Percentiles rank a stretch among this genome's conserved stretches.
Evolutionary conservation across 2,113 vertebrate species (phyloP).

Genomic region (Lepisosteus osseus): DNA sequence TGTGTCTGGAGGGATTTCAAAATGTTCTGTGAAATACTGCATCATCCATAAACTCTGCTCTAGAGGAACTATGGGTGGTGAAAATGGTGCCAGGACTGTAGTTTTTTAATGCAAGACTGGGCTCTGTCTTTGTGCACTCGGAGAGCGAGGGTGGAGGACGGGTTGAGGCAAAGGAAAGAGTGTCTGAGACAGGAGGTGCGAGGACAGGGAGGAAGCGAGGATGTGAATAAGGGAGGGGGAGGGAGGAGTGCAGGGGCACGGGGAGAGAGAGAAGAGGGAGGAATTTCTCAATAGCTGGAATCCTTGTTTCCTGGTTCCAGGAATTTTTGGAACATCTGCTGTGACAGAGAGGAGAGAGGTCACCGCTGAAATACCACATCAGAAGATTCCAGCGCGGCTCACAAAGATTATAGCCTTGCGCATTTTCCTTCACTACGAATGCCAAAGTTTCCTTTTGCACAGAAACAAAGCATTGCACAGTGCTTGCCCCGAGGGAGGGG

Average conservation of each 20-base stretch:
- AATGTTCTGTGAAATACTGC: neutral
- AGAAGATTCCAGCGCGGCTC: constrained; percentile 28
- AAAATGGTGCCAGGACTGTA: too few relatives aligned
- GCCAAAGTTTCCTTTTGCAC: neutral
- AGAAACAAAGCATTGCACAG: too few relatives aligned
- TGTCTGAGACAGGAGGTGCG: too few relatives aligned
- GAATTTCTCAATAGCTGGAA: constrained; percentile 54
- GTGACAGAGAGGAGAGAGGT: constrained; percentile 51
- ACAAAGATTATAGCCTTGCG: neutral
- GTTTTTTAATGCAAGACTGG: neutral
- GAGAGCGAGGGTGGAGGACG: neutral
- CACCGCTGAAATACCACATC: constrained; percentile 33
- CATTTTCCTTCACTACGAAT: neutral
- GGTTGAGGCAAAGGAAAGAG: too few relatives aligned
- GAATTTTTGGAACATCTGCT: constrained; percentile 65
- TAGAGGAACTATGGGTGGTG: too few relatives aligned
- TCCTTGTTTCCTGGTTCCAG: constrained; percentile 55
- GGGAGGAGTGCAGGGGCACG: constrained; percentile 26
- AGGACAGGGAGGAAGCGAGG: too few relatives aligned
- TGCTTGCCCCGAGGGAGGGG: neutral
- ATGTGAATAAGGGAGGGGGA: neutral
- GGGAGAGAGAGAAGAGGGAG: neutral
- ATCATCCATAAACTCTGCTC: neutral
- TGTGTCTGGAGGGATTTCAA: neutral
- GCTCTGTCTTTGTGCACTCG: neutral